Evolutionary conservation across 2,113 vertebrate genomes (phyloP).

Genomic region (Nibea coibor): DNA sequence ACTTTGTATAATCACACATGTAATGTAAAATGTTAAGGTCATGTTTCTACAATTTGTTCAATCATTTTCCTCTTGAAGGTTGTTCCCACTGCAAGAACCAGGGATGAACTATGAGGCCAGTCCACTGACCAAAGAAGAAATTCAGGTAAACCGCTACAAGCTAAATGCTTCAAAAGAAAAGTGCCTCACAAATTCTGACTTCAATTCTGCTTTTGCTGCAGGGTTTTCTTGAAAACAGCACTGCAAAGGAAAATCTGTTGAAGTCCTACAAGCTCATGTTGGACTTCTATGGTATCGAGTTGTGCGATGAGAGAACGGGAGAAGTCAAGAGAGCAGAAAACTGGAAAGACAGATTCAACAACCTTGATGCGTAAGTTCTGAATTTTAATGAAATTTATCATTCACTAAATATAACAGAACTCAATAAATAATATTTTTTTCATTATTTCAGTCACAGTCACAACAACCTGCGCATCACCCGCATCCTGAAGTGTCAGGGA

Average conservation of each 20-base stretch:
- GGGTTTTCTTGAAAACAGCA: conserved; percentile 79
- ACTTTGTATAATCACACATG: neutral
- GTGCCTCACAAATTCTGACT: neutral
- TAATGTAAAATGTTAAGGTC: neutral
- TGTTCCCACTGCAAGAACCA: conserved; percentile 91
- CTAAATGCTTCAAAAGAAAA: neutral
- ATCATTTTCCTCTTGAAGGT: conserved; percentile 76
- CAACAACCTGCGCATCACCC: conserved; percentile 93
- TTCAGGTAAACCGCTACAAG: conserved; percentile 81
- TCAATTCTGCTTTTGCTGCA: conserved; percentile 49
- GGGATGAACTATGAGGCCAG: conserved; percentile 88
- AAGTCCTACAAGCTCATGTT: conserved; percentile 93
- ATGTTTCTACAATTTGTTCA: neutral
- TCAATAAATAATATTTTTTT: neutral
- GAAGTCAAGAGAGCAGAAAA: conserved; percentile 81
- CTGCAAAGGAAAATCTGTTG: conserved; percentile 80
- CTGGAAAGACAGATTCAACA: conserved; percentile 85
- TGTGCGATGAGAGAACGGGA: conserved; percentile 80
- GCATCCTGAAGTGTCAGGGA: conserved; percentile 94
- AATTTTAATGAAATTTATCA: neutral
- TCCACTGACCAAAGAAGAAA: conserved; percentile 85
- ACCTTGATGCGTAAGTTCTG: conserved; percentile 87
- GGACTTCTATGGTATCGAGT: conserved; percentile 90
- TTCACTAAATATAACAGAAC: neutral
- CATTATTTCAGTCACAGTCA: conserved; percentile 89